phyloP scores from a whole-genome alignment of 2,797 vertebrate genomes.

The Enteromius mattozi region DNA sequence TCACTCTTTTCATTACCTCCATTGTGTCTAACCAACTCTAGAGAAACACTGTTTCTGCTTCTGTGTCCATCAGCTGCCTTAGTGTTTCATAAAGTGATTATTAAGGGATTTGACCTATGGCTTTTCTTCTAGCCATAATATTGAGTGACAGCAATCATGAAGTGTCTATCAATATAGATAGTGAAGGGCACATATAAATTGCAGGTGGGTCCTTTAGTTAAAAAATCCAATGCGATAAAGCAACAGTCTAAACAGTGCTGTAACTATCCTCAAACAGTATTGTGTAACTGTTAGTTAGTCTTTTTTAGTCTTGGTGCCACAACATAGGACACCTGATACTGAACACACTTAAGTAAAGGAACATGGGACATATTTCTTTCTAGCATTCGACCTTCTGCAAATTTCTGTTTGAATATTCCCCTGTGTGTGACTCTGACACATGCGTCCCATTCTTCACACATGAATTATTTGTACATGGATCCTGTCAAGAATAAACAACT shows the following conservation, averaged over 20 bases:
- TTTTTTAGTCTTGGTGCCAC: not conserved
- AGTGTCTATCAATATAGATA: conserved; percentile 66
- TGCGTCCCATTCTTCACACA: not conserved
- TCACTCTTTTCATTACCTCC: conserved; percentile 68
- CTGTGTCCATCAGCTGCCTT: conserved; percentile 62
- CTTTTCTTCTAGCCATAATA: conserved; percentile 64
- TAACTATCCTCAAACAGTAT: not conserved
- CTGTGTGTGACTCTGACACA: conserved; percentile 2
- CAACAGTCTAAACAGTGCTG: not conserved
- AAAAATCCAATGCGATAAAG: not conserved
- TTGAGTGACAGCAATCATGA: conserved; percentile 46
- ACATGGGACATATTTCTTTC: not conserved
- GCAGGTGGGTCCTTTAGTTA: conserved; percentile 51
- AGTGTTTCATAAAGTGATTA: conserved; percentile 75
- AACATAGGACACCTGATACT: not conserved
- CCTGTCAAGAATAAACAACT: not conserved
- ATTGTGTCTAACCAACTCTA: conserved; percentile 71
- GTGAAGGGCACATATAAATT: conserved; percentile 64
- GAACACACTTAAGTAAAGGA: not conserved
- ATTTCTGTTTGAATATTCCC: conserved; percentile 34
- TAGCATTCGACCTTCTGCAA: conserved; percentile 2
- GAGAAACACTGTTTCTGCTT: conserved; percentile 68
- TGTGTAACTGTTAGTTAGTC: not conserved
- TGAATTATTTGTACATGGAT: not conserved
- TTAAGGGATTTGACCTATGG: conserved; percentile 72